Evolutionary conservation across 2,888 invertebrate species (phyloP), one percentile per base, ranked within the genome.

Genomic region (Drosophila bunnanda): DNA sequence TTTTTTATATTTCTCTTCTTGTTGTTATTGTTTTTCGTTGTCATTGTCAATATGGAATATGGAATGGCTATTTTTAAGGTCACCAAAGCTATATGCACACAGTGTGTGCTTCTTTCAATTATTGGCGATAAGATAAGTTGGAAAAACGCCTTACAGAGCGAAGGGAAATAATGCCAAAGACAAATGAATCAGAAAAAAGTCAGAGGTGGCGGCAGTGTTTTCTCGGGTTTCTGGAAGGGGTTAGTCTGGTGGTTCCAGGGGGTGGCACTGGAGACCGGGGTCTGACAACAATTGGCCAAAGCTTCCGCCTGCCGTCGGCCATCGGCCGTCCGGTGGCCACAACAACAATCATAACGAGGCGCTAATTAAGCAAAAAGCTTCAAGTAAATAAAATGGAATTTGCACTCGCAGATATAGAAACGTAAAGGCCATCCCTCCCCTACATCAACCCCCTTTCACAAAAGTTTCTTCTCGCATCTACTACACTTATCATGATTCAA

Each of bases 311-410:
- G 44, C 44, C 44, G 50, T 17, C 34, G 28, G 39, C 10, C 56
- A 44, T 25, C 39, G 50, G 17, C 34, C 32, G 54, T 39, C 53
- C 53, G 59, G 36, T 39, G 60, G 54, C 32, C 56, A 46, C 50
- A 54, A 44, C 54, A 62, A 46, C 43, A 64, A 65, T 44, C 58
- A 68, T 69, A 80, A 70, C 62, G 76, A 75, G 62, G 57, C 76
- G 79, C 84, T 82, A 82, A 82, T 82, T 81, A 82, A 86, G 83
- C 87, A 81, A 73, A 25, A 71, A 72, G 56, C 66, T 62, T 25
- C 68, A 65, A 85, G 80, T 86, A 83, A 80, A 82, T 86, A 76
- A 83, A 86, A 71, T 86, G 76, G 68, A 83, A 83, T 86, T 80
- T 82, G 81, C 70, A 73, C 83, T 78, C 58, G 64, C 32, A 57